Percentiles rank a stretch among this genome's conserved stretches.
Conservation (phyloP, 2,888 invertebrate genomes). For the Protodeltote pygarga region DNA sequence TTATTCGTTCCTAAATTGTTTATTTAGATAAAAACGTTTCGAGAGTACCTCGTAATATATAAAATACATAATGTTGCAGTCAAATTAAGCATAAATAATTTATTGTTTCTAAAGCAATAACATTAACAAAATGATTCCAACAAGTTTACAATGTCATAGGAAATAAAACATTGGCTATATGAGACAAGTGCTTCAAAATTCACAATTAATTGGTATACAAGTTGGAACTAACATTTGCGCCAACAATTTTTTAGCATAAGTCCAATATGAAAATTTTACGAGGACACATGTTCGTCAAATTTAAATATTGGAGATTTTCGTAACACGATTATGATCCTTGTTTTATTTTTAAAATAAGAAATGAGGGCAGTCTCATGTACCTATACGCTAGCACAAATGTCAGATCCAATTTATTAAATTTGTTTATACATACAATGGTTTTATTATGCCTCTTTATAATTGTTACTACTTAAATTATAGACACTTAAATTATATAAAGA, state of each 20-base stretch:
- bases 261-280: background rate
- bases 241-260: background rate
- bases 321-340: no score
- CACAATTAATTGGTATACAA: slow-evolving; percentile 26
- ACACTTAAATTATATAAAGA: slow-evolving; percentile 51
- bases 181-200: slow-evolving; percentile 23
- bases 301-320: no score
- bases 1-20: slow-evolving; percentile 3
- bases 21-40: no score
- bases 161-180: slow-evolving; percentile 42
- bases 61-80: slow-evolving; percentile 4
- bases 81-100: slow-evolving; percentile 27
- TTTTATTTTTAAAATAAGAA: no score
- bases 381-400: background rate
- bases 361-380: background rate
- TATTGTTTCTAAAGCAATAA: slow-evolving; percentile 36
- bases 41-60: background rate
- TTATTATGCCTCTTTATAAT: slow-evolving; percentile 73
- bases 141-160: slow-evolving; percentile 30
- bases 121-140: slow-evolving; percentile 37
- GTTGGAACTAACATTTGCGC: slow-evolving; percentile 23
- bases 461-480: slow-evolving; percentile 71
- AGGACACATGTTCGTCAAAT: background rate
- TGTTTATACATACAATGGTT: slow-evolving; percentile 37
- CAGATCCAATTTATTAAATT: slow-evolving; percentile 11